Evolutionary conservation across 2,113 vertebrate genomes (phyloP).

Genomic region (Phocoena phocoena): DNA sequence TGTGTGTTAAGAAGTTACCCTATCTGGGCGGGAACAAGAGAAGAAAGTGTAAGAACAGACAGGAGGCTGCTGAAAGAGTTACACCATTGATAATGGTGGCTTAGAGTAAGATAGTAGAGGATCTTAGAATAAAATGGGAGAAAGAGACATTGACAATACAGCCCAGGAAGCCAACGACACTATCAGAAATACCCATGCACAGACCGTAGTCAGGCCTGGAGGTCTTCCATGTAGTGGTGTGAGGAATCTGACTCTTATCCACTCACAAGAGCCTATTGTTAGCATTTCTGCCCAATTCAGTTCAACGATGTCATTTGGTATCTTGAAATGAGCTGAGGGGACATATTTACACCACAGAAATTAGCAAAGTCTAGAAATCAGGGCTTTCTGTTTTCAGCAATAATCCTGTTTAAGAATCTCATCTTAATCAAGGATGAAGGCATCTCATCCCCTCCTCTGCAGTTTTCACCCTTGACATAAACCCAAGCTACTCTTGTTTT

Average conservation of each 20-base stretch:
- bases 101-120: neutral
- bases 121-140: neutral
- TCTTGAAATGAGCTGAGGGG: neutral
- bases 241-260: neutral
- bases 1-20: neutral
- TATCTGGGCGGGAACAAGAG: neutral
- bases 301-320: neutral
- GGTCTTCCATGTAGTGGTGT: neutral
- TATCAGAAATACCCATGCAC: neutral
- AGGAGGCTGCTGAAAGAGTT: neutral
- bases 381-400: neutral
- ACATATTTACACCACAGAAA: neutral
- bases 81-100: neutral
- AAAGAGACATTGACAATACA: neutral
- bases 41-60: neutral
- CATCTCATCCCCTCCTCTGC: neutral
- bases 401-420: neutral
- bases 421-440: neutral
- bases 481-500: neutral
- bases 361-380: neutral
- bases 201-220: neutral
- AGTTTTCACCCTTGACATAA: neutral
- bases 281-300: neutral
- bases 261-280: neutral
- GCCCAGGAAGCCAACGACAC: too few species aligned